A percentile compares a stretch with the other conserved stretches of the same genome.
phyloP scores from a whole-genome alignment of 2,113 vertebrate genomes.

The Crotalus horridus region DNA sequence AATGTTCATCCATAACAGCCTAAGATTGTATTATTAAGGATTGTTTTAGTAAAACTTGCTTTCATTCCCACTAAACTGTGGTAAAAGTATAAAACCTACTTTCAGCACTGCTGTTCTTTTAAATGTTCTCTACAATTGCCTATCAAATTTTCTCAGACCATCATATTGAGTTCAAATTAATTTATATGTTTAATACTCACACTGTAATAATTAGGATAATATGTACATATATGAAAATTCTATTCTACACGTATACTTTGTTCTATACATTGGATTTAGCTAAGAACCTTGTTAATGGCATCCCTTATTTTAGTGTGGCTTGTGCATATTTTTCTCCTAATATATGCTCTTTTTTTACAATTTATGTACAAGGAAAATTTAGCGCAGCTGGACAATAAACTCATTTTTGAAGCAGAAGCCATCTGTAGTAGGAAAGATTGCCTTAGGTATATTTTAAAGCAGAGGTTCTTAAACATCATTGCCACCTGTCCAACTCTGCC shows the following conservation, averaged over 20 bases:
- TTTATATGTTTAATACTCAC: conserved; percentile 29
- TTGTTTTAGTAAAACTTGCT: conserved; percentile 17
- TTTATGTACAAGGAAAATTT: conserved; percentile 26
- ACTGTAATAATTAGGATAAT: conserved; percentile 35
- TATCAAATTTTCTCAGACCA: neutral
- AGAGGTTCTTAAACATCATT: neutral
- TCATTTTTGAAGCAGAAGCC: conserved; percentile 5
- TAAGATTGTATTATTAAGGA: conserved; percentile 26
- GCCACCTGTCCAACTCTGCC: conserved; percentile 14
- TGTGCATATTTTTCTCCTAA: neutral
- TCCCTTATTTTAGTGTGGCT: neutral
- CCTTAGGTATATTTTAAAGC: conserved; percentile 18
- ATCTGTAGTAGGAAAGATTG: neutral
- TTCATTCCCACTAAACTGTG: rapidly evolving
- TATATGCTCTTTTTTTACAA: neutral
- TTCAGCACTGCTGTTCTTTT: neutral
- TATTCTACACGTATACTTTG: neutral
- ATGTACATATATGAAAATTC: conserved; percentile 23
- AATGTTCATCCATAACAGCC: conserved; percentile 11
- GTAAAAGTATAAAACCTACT: neutral
- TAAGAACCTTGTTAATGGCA: neutral
- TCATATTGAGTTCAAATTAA: neutral
- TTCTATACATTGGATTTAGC: neutral
- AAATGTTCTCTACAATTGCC: neutral
- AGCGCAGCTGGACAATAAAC: conserved; percentile 29